phyloP scores from a whole-genome alignment of 2,888 invertebrate genomes.

The Alentia gelatinosa region DNA sequence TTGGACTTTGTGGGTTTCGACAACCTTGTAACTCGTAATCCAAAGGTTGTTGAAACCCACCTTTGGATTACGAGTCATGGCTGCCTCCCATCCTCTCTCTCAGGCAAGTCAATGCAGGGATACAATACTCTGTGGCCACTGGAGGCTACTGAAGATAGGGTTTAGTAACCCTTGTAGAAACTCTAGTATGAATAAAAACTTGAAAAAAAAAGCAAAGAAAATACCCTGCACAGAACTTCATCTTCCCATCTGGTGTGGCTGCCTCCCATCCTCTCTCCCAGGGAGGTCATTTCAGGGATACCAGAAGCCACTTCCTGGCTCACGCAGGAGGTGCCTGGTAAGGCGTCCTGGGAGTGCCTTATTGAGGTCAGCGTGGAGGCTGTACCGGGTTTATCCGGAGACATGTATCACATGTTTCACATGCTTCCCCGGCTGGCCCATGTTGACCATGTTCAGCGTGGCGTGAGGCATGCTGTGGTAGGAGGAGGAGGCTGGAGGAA shows the following conservation, averaged over 20 bases:
- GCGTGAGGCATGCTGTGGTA: neutral
- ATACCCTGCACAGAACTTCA: too few relatives aligned
- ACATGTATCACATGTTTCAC: slow-evolving; percentile 4
- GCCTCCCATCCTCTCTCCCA: neutral
- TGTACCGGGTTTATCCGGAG: neutral
- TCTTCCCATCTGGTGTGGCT: neutral
- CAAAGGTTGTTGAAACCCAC: too few relatives aligned
- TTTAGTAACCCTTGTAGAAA: too few relatives aligned
- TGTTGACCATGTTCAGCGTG: neutral
- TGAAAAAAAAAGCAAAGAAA: too few relatives aligned
- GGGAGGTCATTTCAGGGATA: neutral
- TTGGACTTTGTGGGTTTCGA: too few relatives aligned
- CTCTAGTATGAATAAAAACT: too few relatives aligned
- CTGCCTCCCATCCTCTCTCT: neutral
- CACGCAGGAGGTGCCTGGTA: neutral
- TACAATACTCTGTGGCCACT: too few relatives aligned
- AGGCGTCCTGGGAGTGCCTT: neutral
- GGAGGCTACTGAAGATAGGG: too few relatives aligned
- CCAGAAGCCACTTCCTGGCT: neutral
- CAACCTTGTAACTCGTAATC: too few relatives aligned
- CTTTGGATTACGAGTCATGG: too few relatives aligned
- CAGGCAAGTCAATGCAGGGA: neutral
- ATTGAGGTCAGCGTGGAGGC: neutral
- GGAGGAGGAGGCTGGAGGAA: neutral
- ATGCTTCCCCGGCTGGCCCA: neutral